Conservation (phyloP, 2,797 vertebrate genomes). For the Momotus momota region DNA sequence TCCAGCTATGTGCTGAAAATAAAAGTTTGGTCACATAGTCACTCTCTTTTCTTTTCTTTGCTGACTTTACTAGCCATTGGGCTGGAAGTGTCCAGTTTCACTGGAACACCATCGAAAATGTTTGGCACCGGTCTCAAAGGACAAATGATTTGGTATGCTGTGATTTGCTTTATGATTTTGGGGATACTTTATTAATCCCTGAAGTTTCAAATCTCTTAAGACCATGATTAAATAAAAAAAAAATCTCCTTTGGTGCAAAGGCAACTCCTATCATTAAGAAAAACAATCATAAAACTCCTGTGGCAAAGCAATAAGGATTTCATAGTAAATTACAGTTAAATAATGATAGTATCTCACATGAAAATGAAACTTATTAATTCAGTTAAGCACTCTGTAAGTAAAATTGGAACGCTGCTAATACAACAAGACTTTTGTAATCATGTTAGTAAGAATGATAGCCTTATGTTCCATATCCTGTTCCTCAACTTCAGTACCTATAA, state of each 20-base stretch:
- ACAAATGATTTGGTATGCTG: conserved; percentile 51
- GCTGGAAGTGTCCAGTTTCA: conserved; percentile 59
- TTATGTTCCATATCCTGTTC: neutral
- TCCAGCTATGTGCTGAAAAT: conserved; percentile 31
- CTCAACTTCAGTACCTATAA: neutral
- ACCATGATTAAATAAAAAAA: conserved; percentile 42
- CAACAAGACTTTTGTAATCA: conserved; percentile 43
- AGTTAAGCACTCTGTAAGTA: neutral
- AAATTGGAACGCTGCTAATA: conserved; percentile 44
- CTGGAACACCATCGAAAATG: conserved; percentile 53
- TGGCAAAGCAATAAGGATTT: conserved; percentile 27
- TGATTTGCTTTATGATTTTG: conserved; percentile 58
- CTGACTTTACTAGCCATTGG: conserved; percentile 70
- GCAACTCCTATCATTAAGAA: neutral
- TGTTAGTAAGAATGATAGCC: conserved; percentile 43
- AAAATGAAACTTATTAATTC: conserved; percentile 43
- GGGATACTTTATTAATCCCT: conserved; percentile 55
- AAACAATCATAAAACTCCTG: neutral
- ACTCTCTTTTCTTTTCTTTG: conserved; percentile 49
- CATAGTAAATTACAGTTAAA: conserved; percentile 21
- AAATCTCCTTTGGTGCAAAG: conserved; percentile 19
- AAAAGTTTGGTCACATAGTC: conserved; percentile 43
- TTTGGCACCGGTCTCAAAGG: conserved; percentile 45
- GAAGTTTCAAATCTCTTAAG: conserved; percentile 62
- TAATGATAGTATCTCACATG: neutral